phyloP scores from a whole-genome alignment of 2,113 vertebrate species.

The Heterotis niloticus region DNA sequence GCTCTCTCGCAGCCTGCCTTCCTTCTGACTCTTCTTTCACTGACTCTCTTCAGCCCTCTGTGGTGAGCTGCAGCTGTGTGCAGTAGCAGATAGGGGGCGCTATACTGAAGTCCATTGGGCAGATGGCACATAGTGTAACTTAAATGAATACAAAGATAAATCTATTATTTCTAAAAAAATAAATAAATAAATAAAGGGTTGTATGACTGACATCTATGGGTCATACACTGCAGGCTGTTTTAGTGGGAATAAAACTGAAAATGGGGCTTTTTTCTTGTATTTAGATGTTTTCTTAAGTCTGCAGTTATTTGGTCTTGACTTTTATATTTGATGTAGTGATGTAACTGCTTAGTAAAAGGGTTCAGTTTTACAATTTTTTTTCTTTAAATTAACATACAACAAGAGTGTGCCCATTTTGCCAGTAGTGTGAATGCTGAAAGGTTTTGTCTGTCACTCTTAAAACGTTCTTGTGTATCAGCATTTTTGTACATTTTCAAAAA shows the following conservation, averaged over 20 bases:
- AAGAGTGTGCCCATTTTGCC: too few relatives aligned
- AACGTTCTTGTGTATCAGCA: too few relatives aligned
- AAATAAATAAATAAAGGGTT: neutral
- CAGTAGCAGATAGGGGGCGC: constrained; percentile 21
- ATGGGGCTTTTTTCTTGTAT: too few relatives aligned
- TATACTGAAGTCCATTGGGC: neutral
- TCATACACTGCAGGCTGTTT: constrained; percentile 1
- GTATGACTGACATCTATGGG: neutral
- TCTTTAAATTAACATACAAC: too few relatives aligned
- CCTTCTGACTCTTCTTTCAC: constrained; percentile 86
- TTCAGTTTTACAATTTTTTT: too few relatives aligned
- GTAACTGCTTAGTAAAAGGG: too few relatives aligned
- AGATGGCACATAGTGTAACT: neutral
- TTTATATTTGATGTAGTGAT: too few relatives aligned
- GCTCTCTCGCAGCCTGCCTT: constrained; percentile 83
- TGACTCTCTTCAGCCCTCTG: constrained; percentile 84
- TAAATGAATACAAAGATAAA: neutral
- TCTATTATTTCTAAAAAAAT: neutral
- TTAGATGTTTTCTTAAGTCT: too few relatives aligned
- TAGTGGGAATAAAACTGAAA: neutral
- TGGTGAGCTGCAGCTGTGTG: constrained; percentile 72
- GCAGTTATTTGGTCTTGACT: too few relatives aligned
- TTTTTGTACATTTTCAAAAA: too few relatives aligned
- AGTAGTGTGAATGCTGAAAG: too few relatives aligned
- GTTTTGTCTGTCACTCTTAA: too few relatives aligned